A percentile compares a stretch with the other conserved stretches of the same genome.
Conservation (phyloP, 2,797 vertebrate species). For the Lophius americanus region DNA sequence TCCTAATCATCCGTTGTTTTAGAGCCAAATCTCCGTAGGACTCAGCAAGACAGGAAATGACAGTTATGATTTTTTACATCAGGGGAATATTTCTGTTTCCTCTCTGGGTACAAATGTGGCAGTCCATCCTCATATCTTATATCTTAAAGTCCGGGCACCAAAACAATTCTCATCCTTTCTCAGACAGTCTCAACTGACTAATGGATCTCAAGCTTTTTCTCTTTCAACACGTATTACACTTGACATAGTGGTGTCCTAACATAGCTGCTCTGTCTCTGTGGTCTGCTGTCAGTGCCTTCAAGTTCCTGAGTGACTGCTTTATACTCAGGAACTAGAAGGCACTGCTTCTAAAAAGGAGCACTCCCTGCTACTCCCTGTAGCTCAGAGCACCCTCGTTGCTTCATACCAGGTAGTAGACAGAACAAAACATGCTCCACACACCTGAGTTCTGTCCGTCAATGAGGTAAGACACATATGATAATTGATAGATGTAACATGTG, state of each 20-base stretch:
- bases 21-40: constrained; percentile 41
- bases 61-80: constrained; percentile 54
- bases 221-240: neutral
- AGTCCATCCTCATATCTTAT: neutral
- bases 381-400: constrained; percentile 1
- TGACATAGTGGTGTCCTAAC: neutral
- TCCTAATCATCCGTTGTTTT: neutral
- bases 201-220: neutral
- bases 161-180: neutral
- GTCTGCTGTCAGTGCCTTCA: constrained; percentile 7
- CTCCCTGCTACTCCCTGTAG: constrained; percentile 50
- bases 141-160: neutral
- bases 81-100: constrained; percentile 30
- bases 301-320: neutral
- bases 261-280: neutral
- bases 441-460: constrained; percentile 4
- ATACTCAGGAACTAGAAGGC: too few relatives aligned
- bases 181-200: neutral
- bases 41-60: constrained; percentile 63
- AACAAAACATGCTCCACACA: neutral
- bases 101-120: constrained; percentile 7
- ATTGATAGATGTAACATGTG: neutral
- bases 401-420: too few relatives aligned
- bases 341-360: constrained; percentile 44
- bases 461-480: constrained; percentile 37